Evolutionary conservation across 1,140 invertebrate species (phyloP).

Genomic region (Battus philenor): DNA sequence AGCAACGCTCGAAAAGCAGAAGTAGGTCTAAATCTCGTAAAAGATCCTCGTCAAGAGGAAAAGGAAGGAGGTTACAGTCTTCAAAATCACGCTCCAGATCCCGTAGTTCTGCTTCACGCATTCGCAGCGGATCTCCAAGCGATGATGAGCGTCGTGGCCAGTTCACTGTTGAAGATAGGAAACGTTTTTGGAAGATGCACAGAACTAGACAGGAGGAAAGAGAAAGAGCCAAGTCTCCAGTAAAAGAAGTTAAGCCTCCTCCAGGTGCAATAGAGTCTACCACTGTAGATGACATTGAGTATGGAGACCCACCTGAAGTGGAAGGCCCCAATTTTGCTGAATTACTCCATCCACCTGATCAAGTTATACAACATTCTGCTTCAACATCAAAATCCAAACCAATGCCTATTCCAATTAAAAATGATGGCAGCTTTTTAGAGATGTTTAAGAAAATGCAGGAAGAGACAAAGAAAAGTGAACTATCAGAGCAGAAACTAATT

Average conservation of each 20-base stretch:
- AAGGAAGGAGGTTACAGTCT: slow-evolving; percentile 28
- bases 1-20: slow-evolving; percentile 33
- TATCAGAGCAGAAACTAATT: slow-evolving; percentile 51
- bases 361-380: slow-evolving; percentile 29
- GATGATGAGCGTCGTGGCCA: slow-evolving; percentile 62
- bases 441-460: slow-evolving; percentile 94
- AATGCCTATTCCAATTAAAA: slow-evolving; percentile 69
- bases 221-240: slow-evolving; percentile 38
- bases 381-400: slow-evolving; percentile 48
- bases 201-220: slow-evolving; percentile 45
- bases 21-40: slow-evolving; percentile 39
- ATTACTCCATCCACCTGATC: slow-evolving; percentile 42
- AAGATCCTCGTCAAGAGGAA: slow-evolving; percentile 36
- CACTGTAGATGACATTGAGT: slow-evolving; percentile 54
- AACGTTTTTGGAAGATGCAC: slow-evolving; percentile 64
- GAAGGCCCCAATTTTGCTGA: slow-evolving; percentile 67
- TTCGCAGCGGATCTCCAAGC: slow-evolving; percentile 36
- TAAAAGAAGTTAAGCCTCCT: slow-evolving; percentile 54
- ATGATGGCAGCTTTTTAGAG: slow-evolving; percentile 92
- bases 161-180: slow-evolving; percentile 63
- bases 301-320: slow-evolving; percentile 63
- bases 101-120: slow-evolving; percentile 36
- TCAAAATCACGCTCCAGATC: slow-evolving; percentile 37
- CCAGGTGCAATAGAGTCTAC: slow-evolving; percentile 52
- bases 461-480: slow-evolving; percentile 61